Evolutionary conservation across 2,888 invertebrate genomes (phyloP), one percentile per base, ranked within the genome.

Genomic region (Catocala nupta): DNA sequence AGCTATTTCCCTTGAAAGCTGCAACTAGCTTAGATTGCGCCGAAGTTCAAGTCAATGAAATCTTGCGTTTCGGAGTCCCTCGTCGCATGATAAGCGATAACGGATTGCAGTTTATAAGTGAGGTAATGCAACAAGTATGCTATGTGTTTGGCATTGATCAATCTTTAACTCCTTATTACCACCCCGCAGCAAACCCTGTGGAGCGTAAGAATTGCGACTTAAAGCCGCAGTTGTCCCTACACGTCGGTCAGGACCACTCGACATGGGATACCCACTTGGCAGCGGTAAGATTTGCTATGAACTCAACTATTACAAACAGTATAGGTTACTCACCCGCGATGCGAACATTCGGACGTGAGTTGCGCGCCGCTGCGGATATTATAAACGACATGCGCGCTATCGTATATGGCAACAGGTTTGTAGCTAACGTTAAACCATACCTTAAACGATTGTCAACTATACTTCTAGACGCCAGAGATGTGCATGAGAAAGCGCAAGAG

Each of bases 11-110:
- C 0, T 43, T 63, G 12, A 8, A 57, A 1, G 33, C 13, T 10
- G 58, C 63, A 1, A 63, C 58, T 5, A 55, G 58, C 33, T 9
- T 34, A 3, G 49, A 58, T 1, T 58, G 63, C 12, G 44, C 58
- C 2, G 5, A 58, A 25, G 5, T 33, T 0, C 8, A 58, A 9
- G 12, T 45, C 0, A 3, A 10, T 0, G 55, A 55, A 11, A 42
- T 58, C 0, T 13, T 63, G 4, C 43, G 63, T 7, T 58, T 16
- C 10, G 63, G 63, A 8, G 59, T 63, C 0, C 59, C 63, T 0
- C n/a, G 59, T 3, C 49, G 63, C 7, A 6, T 64, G 2, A 13
- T 64, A 2, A 63, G 63, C 9, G 59, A 59, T 9, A 59, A 59
- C 11, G 54, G 63, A 2, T 54, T 58, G 10, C 59, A 55, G 25